Evolutionary conservation across 1,140 invertebrate species (phyloP), one percentile per base, ranked within the genome.

Genomic region (Drosophila nigromelanica): DNA sequence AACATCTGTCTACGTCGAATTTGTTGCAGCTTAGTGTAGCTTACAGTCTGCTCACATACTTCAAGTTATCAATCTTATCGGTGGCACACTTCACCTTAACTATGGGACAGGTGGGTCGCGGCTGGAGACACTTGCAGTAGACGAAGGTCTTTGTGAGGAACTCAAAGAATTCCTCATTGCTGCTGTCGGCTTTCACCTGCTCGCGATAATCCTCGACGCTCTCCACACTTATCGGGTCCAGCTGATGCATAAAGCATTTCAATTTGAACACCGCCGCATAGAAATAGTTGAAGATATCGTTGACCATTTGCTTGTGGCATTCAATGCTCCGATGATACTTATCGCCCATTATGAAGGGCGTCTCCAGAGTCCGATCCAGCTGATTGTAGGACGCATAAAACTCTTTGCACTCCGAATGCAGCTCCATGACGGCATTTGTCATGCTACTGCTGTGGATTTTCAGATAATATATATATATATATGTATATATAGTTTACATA

Each of bases 201-300:
- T 76, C 64, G 6, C 80, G 80, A 24, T 89, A 89, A 0, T 89
- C 83, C 37, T 83, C 83, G 6, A 89, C 70, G 47, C 73, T 85
- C 18, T 83, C 85, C 47, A 80, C 14, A 30, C 59, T 80, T 2
- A 89, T 48, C 3, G 83, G 83, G 39, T 89, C 83, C 55, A 89
- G 50, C 35, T 89, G 83, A 54, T 89, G 83, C 85, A 85, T 74
- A 39, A 30, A 67, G 43, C 76, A 85, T 47, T 89, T 89, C 2
- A 83, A 40, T 47, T 80, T 89, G 12, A 89, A 48, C 10, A 83
- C 42, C 0, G 70, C 47, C 1, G 83, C 66, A 37, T 89, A 56
- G 1, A 70, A 78, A 47, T 80, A 89, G 35, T 89, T 80, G 7
- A 89, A 89, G 4, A 89, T 83, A 48, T 89, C 83, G 18, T 52